Evolutionary conservation across 2,797 vertebrate genomes (phyloP), one percentile per base, ranked within the genome.

Genomic region (Cynodonichthys magdalenae): DNA sequence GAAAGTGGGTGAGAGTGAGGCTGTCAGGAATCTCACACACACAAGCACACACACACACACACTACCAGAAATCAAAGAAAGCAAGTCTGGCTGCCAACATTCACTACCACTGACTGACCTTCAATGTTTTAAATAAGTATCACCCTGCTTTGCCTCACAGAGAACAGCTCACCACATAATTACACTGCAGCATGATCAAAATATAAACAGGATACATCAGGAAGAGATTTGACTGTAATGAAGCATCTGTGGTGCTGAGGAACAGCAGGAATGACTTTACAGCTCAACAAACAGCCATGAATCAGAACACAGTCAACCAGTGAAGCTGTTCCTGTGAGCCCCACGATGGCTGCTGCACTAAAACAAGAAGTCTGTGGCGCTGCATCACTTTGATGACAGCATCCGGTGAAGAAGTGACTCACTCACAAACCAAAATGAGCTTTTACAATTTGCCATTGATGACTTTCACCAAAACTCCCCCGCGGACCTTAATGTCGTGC

Each of bases 401-500:
- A n/a, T 56, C 70, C 54, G 71, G 44, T 79, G 73, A 5, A 9
- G 54, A n/a, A 17, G 52, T 87, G 84, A 87, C 45, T 89, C 74
- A 75, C 67, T 59, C 15, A 44, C 34, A 55, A 14, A 14, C 3
- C 1, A 18, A 57, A 57, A n/a, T 20, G 39, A 59, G 20, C 36
- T 81, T 74, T 77, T 44, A 62, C 44, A 63, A 45, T 4, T 59
- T 53, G 17, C 55, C 47, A 42, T 19, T 59, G 49, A 54, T 39
- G 46, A 60, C 19, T 50, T 74, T 75, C 46, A 64, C 54, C 27
- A 28, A 48, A 61, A 59, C 59, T 11, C 29, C 34, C 36, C 12
- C 34, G 29, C 20, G 74, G 57, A 99, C 98, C 95, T 96, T 97
- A 75, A 99, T 95, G 0, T 99, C 98, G 59, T 99, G 95, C 90